Evolutionary conservation across 2,888 invertebrate species (phyloP), one percentile per base, ranked within the genome.

Genomic region (Oxyteleia sp.): DNA sequence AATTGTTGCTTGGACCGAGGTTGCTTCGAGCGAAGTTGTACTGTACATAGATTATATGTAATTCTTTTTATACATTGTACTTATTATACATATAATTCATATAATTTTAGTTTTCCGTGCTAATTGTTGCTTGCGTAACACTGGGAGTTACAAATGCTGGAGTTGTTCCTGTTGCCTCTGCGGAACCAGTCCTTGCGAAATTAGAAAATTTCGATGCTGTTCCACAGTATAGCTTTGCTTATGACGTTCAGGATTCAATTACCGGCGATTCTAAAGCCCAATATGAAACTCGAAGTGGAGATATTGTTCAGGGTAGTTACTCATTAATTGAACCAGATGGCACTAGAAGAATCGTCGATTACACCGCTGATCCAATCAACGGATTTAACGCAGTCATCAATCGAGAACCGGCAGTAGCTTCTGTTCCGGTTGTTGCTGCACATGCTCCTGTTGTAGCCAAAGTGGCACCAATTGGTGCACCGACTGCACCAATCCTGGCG

Each of bases 201-300:
- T 35, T 88, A 10, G 86, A 88, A 20, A 76, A 88, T 5, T 71
- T 74, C 43, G 87, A 89, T 53, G 82, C 86, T 0, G 80, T 49
- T 7, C 88, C 89, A 0, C 86, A 83, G 10, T 89, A 89, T 68
- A 87, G 81, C 26, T 89, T 87, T 57, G 85, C 88, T 10, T 92
- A 92, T 63, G 89, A 92, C 63, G 92, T 92, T 0, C 91, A 91
- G 15, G 92, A 92, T 59, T 53, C 87, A 11, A 16, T 91, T 11
- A 92, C 92, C 0, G 92, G 92, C 0, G 92, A 92, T 35, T 87
- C 91, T 3, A 92, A 92, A 63, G 89, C 89, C 18, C 92, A 92
- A 45, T 89, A 92, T 63, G 89, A 89, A 63, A 87, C 85, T 2
- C 85, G 90, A 61, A 82, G 81, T 61, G 91, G 91, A 11, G 90